Base-by-base conservation (phyloP, 2,113 vertebrate species). In the Mola mola region DNA sequence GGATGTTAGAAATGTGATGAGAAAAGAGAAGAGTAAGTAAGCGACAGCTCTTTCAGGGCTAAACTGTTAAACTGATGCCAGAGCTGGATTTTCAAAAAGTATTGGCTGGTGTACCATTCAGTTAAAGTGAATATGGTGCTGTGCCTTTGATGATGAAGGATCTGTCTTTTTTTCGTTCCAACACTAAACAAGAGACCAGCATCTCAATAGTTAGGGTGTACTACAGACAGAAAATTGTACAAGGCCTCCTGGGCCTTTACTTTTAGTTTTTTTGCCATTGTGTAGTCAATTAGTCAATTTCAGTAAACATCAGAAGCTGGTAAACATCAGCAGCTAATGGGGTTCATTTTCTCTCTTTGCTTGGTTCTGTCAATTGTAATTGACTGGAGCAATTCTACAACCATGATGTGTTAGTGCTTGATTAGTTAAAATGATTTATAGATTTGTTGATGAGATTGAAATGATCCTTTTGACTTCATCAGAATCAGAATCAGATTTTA, bases 361-460 rank as follows among this genome's bases (percentile, higher is more conserved):
- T 41, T 48, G 48, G 28, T 83, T 74, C 71, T 62, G 72, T 80
- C 83, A 72, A 72, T 79, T 79, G 71, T 81, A 81, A 84, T 81
- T 86, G 75, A 82, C 66, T 78, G 62, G 71, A 83, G 80, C 69
- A 69, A 59, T 78, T 76, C 61, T 58, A 57, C 46, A 63, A 57
- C 69, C 79, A 76, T 72, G 62, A 79, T 69, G 52, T 61, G 75
- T 79, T 75, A 72, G 74, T 8, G 25, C 69, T 62, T 58, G 72
- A 83, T 88, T 78, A 60, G 62, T 56, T n/a, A 40, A 38, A 79
- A 75, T 77, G 57, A 75, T 68, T 72, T 79, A 78, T 84, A 44
- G 79, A 81, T 83, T 75, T 79, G 49, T 74, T 58, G 42, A 38
- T 47, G 64, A 42, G 63, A 42, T 52, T 50, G 20, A 66, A 67